A percentile compares a stretch with the other conserved stretches of the same genome.
phyloP scores from a whole-genome alignment of 2,113 vertebrate species.

The Calonectris borealis region DNA sequence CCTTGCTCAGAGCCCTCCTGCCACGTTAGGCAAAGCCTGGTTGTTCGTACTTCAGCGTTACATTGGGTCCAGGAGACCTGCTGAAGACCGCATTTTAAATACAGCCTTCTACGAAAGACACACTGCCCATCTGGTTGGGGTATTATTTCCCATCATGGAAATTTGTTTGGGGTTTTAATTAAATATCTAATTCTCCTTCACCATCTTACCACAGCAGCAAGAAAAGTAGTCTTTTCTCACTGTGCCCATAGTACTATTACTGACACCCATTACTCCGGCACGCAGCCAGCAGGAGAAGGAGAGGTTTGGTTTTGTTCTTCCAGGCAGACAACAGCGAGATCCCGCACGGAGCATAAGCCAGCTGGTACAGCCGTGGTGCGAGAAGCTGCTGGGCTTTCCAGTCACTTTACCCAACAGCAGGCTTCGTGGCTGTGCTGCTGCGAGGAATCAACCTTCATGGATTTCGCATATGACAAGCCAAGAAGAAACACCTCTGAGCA shows the following conservation, averaged over 20 bases:
- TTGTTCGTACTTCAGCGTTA: not conserved
- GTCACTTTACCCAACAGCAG: not conserved
- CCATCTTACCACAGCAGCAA: not conserved
- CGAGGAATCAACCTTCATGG: not conserved
- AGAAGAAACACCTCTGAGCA: not conserved
- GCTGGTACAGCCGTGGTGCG: fast-evolving
- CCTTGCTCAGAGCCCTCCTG: not conserved
- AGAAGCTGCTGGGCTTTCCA: not conserved
- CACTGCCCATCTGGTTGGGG: not conserved
- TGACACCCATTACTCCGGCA: not conserved
- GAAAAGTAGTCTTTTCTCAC: not conserved
- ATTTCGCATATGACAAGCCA: fast-evolving
- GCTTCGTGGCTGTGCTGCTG: not conserved
- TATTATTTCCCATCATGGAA: not conserved
- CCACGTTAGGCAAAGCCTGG: not conserved
- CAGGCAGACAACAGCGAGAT: fast-evolving
- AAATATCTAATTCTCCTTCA: not conserved
- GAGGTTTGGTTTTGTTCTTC: not conserved
- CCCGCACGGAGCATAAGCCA: not conserved
- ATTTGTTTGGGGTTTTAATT: not conserved
- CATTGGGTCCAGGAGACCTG: not conserved
- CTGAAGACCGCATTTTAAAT: not conserved
- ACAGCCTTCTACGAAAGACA: not conserved
- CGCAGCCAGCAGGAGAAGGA: not conserved
- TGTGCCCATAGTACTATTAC: not conserved